These are phyloP conservation scores for Phymorhynchus buccinoides DNA, from an alignment of 1,140 invertebrate species.

Conservation along the genomic window DNA sequence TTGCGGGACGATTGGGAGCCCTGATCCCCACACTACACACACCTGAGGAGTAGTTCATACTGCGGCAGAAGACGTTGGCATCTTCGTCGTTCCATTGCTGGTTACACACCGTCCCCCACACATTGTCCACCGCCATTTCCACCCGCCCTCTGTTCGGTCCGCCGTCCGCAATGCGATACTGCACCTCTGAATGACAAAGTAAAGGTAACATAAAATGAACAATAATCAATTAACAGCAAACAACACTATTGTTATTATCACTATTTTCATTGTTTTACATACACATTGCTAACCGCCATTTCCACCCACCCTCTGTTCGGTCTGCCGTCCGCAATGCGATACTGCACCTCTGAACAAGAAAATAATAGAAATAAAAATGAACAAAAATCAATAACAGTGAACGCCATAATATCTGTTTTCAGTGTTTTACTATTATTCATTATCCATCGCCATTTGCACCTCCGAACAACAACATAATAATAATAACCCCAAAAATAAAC, in stretches of 20 bases:
- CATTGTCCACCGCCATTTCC: slow-evolving; percentile 78
- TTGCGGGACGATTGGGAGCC: too few relatives aligned
- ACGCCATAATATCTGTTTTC: too few relatives aligned
- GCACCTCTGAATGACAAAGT: slow-evolving; percentile 38
- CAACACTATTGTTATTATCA: too few relatives aligned
- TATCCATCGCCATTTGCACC: slow-evolving; percentile 80
- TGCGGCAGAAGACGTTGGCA: slow-evolving; percentile 62
- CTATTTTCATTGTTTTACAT: too few relatives aligned
- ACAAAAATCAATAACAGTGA: neutral
- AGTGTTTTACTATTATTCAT: too few relatives aligned
- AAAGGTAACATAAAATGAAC: neutral
- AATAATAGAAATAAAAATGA: neutral
- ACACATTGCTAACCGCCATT: slow-evolving; percentile 76
- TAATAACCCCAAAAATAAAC: too few relatives aligned
- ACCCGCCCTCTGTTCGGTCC: slow-evolving; percentile 76
- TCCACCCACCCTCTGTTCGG: slow-evolving; percentile 79
- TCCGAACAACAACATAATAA: too few relatives aligned
- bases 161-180: slow-evolving; percentile 40
- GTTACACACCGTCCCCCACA: slow-evolving; percentile 69
- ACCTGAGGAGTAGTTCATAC: slow-evolving; percentile 49
- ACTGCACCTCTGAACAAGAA: slow-evolving; percentile 40
- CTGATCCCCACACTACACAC: too few relatives aligned
- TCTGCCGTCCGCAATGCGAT: slow-evolving; percentile 37
- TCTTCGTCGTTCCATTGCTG: slow-evolving; percentile 59
- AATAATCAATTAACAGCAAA: neutral